phyloP scores from a whole-genome alignment of 2,797 vertebrate species.

The Gorsachius magnificus region DNA sequence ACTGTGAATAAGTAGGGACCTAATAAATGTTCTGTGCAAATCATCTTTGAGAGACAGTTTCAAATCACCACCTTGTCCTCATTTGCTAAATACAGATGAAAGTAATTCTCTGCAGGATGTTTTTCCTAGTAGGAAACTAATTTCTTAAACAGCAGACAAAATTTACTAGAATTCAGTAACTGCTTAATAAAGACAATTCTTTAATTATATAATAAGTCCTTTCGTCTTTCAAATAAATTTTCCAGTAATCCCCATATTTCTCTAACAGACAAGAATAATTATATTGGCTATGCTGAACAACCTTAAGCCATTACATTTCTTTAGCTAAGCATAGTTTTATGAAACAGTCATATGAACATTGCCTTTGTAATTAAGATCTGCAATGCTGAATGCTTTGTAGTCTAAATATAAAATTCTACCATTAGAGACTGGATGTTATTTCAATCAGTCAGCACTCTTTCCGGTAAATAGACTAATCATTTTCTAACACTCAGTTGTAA shows the following conservation, averaged over 20 bases:
- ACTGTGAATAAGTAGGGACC: background rate
- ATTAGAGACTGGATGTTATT: background rate
- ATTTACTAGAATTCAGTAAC: background rate
- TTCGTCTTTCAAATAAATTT: slow-evolving; percentile 15
- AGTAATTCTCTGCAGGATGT: background rate
- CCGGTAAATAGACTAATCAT: background rate
- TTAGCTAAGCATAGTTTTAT: background rate
- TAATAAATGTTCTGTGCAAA: background rate
- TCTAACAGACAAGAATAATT: background rate
- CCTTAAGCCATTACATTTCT: background rate
- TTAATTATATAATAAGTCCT: background rate
- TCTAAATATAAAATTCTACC: background rate
- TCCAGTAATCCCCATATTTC: background rate
- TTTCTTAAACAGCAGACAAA: background rate
- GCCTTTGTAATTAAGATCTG: background rate
- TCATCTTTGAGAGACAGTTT: background rate
- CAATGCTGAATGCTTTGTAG: background rate
- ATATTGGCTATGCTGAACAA: background rate
- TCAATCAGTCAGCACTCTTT: background rate
- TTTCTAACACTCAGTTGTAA: background rate
- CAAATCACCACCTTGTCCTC: background rate
- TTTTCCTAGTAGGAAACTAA: background rate
- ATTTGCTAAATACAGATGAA: background rate
- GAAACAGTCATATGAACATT: background rate
- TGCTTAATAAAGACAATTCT: background rate